A percentile compares a stretch with the other conserved stretches of the same genome.
Evolutionary conservation across 2,113 vertebrate species (phyloP).

Genomic region (Anseranas semipalmata): DNA sequence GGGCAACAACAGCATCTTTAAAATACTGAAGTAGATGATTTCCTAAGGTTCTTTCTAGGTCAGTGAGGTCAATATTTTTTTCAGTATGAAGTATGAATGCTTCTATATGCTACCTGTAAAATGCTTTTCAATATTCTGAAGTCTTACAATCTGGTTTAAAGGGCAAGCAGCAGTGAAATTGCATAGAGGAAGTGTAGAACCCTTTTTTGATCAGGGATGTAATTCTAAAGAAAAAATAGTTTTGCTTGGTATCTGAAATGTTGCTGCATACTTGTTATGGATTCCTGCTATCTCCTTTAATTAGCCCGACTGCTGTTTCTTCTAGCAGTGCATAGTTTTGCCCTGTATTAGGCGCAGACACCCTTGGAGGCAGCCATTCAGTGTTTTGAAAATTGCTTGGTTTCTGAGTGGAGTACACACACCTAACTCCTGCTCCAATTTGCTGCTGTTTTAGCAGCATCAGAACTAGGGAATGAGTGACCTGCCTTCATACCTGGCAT

Average conservation of each 20-base stretch:
- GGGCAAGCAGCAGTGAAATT: background rate
- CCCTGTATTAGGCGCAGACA: background rate
- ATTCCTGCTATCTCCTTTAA: background rate
- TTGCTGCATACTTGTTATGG: background rate
- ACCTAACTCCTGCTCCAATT: background rate
- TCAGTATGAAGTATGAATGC: background rate
- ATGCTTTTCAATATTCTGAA: background rate
- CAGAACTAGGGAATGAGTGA: background rate
- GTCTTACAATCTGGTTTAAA: background rate
- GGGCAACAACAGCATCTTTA: background rate
- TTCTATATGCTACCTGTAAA: background rate
- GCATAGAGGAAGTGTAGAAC: background rate
- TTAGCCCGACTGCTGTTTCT: background rate
- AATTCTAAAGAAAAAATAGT: background rate
- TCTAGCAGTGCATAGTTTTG: background rate
- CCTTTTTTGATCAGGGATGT: background rate
- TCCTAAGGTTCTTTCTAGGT: background rate
- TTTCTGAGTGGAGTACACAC: background rate
- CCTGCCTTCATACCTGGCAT: background rate
- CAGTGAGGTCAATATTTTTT: background rate
- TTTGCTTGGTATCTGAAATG: background rate
- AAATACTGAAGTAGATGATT: background rate
- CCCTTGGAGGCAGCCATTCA: background rate
- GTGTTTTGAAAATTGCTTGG: background rate
- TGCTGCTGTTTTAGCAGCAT: background rate